Percentiles rank a stretch among this genome's conserved stretches.
phyloP scores from a whole-genome alignment of 2,888 invertebrate species.

The Ormyrus pomaceus region DNA sequence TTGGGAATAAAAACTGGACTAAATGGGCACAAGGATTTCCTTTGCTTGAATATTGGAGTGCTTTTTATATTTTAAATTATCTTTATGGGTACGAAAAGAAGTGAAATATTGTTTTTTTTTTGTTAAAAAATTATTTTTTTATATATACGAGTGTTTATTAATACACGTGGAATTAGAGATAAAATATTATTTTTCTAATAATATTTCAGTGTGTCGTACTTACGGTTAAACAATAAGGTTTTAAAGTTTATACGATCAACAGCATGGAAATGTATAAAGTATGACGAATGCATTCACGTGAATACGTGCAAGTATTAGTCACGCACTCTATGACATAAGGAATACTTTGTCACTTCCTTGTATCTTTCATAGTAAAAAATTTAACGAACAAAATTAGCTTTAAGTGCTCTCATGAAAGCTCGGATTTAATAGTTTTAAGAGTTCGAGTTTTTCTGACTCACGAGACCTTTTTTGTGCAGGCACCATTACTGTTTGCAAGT shows the following conservation, averaged over 20 bases:
- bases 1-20: background rate
- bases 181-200: no score
- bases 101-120: background rate
- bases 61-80: no score
- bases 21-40: background rate
- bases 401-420: conserved; percentile 42
- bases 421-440: conserved; percentile 48
- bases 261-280: no score
- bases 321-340: conserved; percentile 29
- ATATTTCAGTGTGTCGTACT: no score
- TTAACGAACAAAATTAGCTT: conserved; percentile 46
- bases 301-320: conserved; percentile 27
- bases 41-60: no score
- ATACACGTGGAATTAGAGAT: no score
- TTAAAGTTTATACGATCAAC: no score
- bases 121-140: background rate
- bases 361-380: conserved; percentile 26
- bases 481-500: no score
- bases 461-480: background rate
- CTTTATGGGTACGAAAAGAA: no score
- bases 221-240: no score
- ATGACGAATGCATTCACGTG: no score
- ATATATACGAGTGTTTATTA: no score
- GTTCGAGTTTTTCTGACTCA: conserved; percentile 41
- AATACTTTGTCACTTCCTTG: conserved; percentile 26